Evolutionary conservation across 2,888 invertebrate species (phyloP), one percentile per base, ranked within the genome.

Genomic region (Ceraclea dissimilis): DNA sequence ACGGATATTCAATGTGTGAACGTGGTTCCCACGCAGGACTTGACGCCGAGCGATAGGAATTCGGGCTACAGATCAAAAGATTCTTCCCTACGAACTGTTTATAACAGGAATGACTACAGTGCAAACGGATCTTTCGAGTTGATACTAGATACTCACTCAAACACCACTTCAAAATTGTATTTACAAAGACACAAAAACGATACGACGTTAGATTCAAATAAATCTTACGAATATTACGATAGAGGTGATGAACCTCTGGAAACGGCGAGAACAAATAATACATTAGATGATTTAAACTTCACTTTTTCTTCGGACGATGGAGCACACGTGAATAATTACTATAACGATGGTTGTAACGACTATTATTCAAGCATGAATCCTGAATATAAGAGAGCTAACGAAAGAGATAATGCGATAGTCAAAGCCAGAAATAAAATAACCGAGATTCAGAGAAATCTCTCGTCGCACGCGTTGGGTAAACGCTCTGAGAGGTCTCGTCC

Each of bases 241-340:
- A 75, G 67, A 21, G 72, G 73, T 4, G 68, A 66, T 61, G 77
- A 76, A 1, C 67, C 67, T 19, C 67, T 73, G 11, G 59, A 74
- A 48, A 76, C 76, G 34, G 75, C 76, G 61, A 71, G 76, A 68
- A 76, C 77, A 63, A 76, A 73, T 66, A 77, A 78, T 60, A 78
- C 78, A 1, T 65, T 78, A 67, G 77, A 75, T 0, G 77, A 75
- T 62, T 62, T 78, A 19, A 78, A 78, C 49, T 72, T 75, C 0
- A 74, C 77, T 0, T 76, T 78, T 56, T 70, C 76, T 11, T 71
- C 76, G 0, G 78, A 78, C 58, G 65, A 67, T 31, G 72, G 49
- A 13, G 44, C 56, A 8, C 52, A 43, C 10, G 49, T 49, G 2
- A 51, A 52, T 33, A 46, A 39, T 20, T 31, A 54, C 2, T 58